These are phyloP conservation scores for Ganaspis sp. DNA, from an alignment of 1,140 invertebrate genomes.

Conservation along the genomic window DNA sequence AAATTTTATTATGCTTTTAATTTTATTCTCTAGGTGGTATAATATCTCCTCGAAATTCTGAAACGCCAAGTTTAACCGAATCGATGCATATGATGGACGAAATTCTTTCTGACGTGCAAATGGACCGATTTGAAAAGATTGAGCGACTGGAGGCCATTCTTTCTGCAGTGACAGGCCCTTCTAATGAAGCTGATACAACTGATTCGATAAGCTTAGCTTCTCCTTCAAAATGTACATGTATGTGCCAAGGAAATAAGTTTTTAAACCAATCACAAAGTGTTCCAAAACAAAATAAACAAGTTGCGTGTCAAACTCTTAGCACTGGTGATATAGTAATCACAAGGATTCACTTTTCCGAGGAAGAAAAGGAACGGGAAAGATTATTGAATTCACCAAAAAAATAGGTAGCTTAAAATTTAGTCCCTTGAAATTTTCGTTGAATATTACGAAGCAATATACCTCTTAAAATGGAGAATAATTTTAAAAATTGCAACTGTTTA, in stretches of 20 bases:
- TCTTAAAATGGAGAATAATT: background rate
- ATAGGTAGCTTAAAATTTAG: conserved; percentile 40
- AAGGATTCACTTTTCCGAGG: conserved; percentile 89
- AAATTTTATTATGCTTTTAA: conserved; percentile 1
- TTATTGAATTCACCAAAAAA: conserved; percentile 71
- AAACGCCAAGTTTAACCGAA: conserved; percentile 92
- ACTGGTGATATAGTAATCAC: conserved; percentile 96
- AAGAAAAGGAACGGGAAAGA: conserved; percentile 71
- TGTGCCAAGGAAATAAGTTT: conserved; percentile 72
- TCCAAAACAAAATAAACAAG: conserved; percentile 64
- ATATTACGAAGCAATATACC: background rate
- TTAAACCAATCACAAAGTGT: conserved; percentile 48
- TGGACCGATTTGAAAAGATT: conserved; percentile 91
- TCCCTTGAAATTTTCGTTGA: background rate
- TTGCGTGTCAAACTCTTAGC: conserved; percentile 88
- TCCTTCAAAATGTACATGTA: conserved; percentile 72
- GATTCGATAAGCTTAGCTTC: conserved; percentile 51
- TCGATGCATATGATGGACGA: conserved; percentile 93
- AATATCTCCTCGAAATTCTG: conserved; percentile 83
- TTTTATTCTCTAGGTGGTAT: conserved; percentile 71
- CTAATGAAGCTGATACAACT: conserved; percentile 72
- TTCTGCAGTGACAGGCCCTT: conserved; percentile 82
- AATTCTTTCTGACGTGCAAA: conserved; percentile 87
- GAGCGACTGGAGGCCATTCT: conserved; percentile 90
- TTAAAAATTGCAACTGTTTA: background rate